Evolutionary conservation across 2,888 invertebrate species (phyloP).

Genomic region (Tenthredo amoena): DNA sequence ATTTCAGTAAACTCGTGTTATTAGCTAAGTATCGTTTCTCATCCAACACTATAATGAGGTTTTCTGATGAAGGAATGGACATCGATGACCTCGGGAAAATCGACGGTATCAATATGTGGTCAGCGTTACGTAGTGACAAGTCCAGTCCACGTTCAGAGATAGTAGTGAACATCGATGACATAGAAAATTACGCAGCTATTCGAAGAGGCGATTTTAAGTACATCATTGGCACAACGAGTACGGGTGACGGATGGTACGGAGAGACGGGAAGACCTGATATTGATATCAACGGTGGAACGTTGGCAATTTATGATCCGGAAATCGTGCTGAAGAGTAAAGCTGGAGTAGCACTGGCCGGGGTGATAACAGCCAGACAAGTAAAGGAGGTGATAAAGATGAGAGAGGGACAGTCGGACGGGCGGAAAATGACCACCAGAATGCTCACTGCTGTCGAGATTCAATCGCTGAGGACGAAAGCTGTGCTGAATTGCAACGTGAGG

Average conservation of each 20-base stretch:
- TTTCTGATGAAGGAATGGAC: constrained; percentile 72
- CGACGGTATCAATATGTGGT: constrained; percentile 81
- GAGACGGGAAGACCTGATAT: constrained; percentile 70
- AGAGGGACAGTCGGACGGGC: not conserved
- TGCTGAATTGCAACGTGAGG: constrained; percentile 65
- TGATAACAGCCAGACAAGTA: constrained; percentile 79
- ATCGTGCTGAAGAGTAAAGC: constrained; percentile 78
- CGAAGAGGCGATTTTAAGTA: constrained; percentile 84
- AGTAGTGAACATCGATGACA: constrained; percentile 81
- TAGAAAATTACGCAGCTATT: constrained; percentile 80
- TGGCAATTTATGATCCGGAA: constrained; percentile 76
- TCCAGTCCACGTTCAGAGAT: constrained; percentile 80
- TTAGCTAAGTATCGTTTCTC: not conserved
- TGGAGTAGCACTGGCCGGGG: constrained; percentile 78
- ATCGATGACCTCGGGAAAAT: constrained; percentile 79
- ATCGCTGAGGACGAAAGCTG: constrained; percentile 66
- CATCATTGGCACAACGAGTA: constrained; percentile 79
- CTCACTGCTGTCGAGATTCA: constrained; percentile 64
- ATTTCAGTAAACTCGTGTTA: not conserved
- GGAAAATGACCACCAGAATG: constrained; percentile 55
- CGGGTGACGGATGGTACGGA: constrained; percentile 77
- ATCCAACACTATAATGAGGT: not conserved
- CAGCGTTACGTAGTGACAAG: constrained; percentile 77
- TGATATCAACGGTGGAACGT: constrained; percentile 62
- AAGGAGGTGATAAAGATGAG: constrained; percentile 28